Conservation (phyloP, 1,140 invertebrate species). For the Drosophila persimilis region DNA sequence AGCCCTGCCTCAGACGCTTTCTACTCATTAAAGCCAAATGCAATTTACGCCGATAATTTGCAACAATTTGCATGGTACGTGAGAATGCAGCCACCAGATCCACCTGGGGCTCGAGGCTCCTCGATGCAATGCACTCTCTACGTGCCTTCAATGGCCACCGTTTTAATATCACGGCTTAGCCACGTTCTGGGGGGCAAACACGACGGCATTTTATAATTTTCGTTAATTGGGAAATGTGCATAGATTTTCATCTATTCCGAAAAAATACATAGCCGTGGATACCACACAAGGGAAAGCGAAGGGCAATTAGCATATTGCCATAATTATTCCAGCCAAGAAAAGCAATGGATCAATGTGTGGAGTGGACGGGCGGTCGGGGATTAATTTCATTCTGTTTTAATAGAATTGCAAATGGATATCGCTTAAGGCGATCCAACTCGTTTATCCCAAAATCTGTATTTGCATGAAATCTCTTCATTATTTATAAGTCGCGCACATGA, state of each 20-base stretch:
- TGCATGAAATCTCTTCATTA: constrained; percentile 23
- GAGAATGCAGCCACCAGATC: constrained; percentile 30
- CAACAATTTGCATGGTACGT: constrained; percentile 75
- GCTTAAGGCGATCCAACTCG: constrained; percentile 1
- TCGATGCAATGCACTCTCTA: constrained; percentile 19
- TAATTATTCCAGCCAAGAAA: not conserved
- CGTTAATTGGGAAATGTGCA: constrained; percentile 72
- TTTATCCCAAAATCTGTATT: constrained; percentile 10
- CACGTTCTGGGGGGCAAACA: constrained; percentile 33
- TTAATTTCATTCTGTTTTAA: constrained; percentile 20
- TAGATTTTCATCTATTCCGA: constrained; percentile 28
- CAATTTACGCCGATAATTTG: constrained; percentile 68
- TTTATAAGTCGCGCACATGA: constrained; percentile 16
- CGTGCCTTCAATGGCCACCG: constrained; percentile 34
- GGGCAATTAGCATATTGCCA: not conserved
- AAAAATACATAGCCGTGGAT: constrained; percentile 15
- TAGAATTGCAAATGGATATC: constrained; percentile 25
- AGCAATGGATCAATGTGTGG: constrained; percentile 2
- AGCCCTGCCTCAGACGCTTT: constrained; percentile 10
- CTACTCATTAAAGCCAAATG: constrained; percentile 61
- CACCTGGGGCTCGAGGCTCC: not conserved
- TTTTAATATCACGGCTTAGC: constrained; percentile 66
- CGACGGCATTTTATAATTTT: constrained; percentile 61
- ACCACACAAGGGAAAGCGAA: not conserved
- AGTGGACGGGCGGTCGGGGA: not conserved